These are phyloP conservation scores for Clarias magur DNA, from an alignment of 2,113 vertebrate species.

Conservation along the genomic window DNA sequence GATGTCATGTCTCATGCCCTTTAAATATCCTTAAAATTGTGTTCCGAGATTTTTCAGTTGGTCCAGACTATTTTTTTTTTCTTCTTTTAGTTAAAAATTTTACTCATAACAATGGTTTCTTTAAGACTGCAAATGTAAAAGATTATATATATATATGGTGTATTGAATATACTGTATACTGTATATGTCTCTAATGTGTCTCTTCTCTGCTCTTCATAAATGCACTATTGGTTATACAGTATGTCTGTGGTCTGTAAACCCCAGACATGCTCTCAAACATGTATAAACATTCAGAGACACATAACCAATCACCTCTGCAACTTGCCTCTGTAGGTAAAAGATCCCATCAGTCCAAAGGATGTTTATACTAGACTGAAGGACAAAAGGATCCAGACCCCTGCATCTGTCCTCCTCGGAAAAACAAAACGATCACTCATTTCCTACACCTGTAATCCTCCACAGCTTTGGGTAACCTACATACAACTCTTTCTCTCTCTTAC, in stretches of 20 bases:
- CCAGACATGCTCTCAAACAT: neutral
- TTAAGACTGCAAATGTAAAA: neutral
- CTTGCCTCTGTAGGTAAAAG: conserved; percentile 29
- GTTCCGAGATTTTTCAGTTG: neutral
- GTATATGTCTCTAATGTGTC: neutral
- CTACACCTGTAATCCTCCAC: conserved; percentile 15
- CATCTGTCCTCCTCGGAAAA: conserved; percentile 15
- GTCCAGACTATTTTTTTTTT: neutral
- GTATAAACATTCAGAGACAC: conserved; percentile 25
- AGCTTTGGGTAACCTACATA: conserved; percentile 9
- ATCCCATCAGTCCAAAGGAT: conserved; percentile 28
- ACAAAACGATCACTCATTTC: conserved; percentile 29
- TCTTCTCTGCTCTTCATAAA: neutral
- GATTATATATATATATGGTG: neutral
- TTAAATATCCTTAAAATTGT: neutral
- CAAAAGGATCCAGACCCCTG: conserved; percentile 38
- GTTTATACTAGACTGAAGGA: conserved; percentile 43
- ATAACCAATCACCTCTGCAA: neutral
- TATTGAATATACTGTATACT: neutral
- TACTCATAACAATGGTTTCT: neutral
- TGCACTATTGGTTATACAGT: neutral
- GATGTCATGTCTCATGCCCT: conserved; percentile 8
- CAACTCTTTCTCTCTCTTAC: neutral
- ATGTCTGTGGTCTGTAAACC: neutral
- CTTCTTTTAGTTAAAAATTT: neutral